Conservation (phyloP, 2,888 invertebrate genomes). For the Dryocosmus kuriphilus region DNA sequence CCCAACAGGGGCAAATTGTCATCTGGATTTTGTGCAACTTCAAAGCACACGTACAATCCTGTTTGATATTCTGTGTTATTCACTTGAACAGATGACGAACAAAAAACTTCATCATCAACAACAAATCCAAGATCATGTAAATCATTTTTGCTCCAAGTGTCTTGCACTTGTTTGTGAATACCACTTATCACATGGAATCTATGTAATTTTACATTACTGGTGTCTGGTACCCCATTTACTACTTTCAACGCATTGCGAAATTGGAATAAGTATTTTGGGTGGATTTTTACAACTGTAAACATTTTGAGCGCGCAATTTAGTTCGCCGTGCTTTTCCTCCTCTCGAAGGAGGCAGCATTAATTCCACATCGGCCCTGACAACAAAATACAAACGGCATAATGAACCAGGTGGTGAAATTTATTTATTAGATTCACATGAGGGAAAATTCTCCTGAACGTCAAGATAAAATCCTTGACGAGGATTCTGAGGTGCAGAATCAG, state of each 20-base stretch:
- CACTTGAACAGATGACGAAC: constrained; percentile 40
- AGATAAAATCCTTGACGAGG: not conserved
- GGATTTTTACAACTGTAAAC: too few species aligned
- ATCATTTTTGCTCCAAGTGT: constrained; percentile 36
- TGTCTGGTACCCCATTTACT: too few species aligned
- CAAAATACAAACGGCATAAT: not conserved
- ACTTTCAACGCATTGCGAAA: not conserved
- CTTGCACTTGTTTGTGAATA: constrained; percentile 42
- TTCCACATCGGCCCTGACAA: too few species aligned
- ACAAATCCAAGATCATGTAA: constrained; percentile 39
- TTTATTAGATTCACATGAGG: not conserved
- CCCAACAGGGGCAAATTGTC: constrained; percentile 50
- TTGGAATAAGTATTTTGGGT: not conserved
- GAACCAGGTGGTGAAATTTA: not conserved
- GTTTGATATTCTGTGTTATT: constrained; percentile 48
- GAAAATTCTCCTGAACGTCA: not conserved
- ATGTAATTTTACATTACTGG: not conserved
- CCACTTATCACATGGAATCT: not conserved
- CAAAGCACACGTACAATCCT: constrained; percentile 47
- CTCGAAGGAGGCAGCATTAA: too few species aligned
- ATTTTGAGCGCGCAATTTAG: too few species aligned
- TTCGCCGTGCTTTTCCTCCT: too few species aligned
- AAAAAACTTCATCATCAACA: constrained; percentile 41
- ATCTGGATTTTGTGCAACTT: constrained; percentile 39
- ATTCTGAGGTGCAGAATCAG: not conserved